These are phyloP conservation scores for Boulengeromyrus knoepffleri DNA, from an alignment of 2,113 vertebrate genomes.

Conservation along the genomic window DNA sequence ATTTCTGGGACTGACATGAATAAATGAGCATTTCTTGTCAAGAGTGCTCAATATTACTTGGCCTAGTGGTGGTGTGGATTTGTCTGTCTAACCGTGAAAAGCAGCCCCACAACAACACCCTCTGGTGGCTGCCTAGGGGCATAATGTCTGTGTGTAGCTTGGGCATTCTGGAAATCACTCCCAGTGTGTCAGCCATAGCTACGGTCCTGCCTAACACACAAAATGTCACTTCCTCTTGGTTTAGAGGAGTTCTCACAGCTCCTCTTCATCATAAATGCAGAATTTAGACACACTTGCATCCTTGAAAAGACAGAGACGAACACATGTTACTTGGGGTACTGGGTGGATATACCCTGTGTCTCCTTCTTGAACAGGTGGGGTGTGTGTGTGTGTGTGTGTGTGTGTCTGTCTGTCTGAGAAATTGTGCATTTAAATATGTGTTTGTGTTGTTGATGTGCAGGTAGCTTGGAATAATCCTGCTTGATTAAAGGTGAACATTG, in stretches of 20 bases:
- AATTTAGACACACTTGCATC: conserved; percentile 11
- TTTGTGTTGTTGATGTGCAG: background rate
- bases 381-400: background rate
- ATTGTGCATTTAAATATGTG: background rate
- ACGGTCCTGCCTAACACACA: conserved; percentile 36
- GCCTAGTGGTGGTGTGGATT: background rate
- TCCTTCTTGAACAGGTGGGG: background rate
- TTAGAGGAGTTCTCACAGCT: conserved; percentile 40
- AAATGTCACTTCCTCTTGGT: conserved; percentile 26
- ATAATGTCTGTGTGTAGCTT: background rate
- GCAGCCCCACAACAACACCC: background rate
- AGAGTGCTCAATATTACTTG: background rate
- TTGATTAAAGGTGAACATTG: background rate
- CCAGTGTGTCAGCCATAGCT: conserved; percentile 6
- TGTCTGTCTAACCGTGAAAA: background rate
- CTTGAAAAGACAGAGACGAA: conserved; percentile 41
- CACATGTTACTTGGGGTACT: conserved; percentile 20
- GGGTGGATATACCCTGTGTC: background rate
- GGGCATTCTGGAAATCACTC: background rate
- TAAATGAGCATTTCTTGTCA: background rate
- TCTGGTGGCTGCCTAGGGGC: conserved; percentile 7
- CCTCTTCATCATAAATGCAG: conserved; percentile 45
- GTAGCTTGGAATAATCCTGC: background rate
- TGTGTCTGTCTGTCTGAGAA: background rate
- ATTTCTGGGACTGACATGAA: background rate